Base-by-base conservation (phyloP, 2,888 invertebrate genomes). In the Zaprionus obscuricornis region DNA sequence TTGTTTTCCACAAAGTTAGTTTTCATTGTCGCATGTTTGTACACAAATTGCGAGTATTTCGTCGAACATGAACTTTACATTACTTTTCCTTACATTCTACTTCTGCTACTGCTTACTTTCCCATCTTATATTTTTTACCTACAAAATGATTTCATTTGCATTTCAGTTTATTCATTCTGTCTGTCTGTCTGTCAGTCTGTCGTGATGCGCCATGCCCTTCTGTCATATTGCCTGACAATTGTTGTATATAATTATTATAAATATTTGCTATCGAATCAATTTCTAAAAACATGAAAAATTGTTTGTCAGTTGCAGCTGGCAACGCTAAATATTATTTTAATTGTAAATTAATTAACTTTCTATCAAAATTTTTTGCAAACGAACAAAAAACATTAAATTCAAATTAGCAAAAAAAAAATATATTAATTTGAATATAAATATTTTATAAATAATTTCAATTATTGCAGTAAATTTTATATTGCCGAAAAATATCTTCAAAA, bases 1-100 rank as follows among this genome's bases (percentile, higher is more conserved):
- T 81, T 82, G 85, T 86, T 86, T 62, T 43, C 64, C 71, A 71
- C 58, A 79, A 83, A 83, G 85, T 81, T 84, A 63, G 78, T 47
- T 81, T 86, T 64, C 74, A 52, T 52, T 81, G 85, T 84, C 85
- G 74, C 82, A 82, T 82, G 81, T 82, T 82, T 82, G 86, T 81
- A 82, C 86, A 82, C 81, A 81, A 74, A 65, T 60, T 70, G 62
- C 51, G 62, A 49, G 56, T 60, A 66, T 46, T 71, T 82, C 51
- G n/a, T n/a, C n/a, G n/a, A n/a, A n/a, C 58, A 46, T 33, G n/a
- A 24, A 34, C 3, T 7, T n/a, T 11, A 34, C 18, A 14, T 14
- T 13, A 18, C 20, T 26, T 14, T 11, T n/a, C 20, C 7, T 34
- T 4, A 7, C 3, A 18, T 24, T 11, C 18, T n/a, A 2, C 7